Evolutionary conservation across 2,797 vertebrate species (phyloP), one percentile per base, ranked within the genome.

Genomic region (Sebastolobus altivelis): DNA sequence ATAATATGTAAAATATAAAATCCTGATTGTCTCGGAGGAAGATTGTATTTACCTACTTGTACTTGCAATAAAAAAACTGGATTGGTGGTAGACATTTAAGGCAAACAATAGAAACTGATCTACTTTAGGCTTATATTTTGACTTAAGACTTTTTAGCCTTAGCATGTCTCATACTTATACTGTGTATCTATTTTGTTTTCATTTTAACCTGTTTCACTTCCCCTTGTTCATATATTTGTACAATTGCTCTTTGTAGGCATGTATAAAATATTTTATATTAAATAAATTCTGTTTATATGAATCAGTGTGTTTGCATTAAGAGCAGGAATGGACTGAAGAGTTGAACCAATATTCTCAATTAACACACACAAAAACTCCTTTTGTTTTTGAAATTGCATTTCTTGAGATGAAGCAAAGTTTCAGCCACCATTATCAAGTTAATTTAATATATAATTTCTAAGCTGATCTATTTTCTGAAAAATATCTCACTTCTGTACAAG

Each of bases 241-340:
- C 65, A 83, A 90, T 72, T 79, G 38, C 52, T 80, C 27, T 61
- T 81, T 79, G 46, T 88, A 85, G 84, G 52, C 75, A 79, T 89
- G 83, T 91, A 74, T 84, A 83, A 84, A 82, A 83, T 88, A 77
- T 92, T 87, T 89, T 88, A 76, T 85, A 87, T 80, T 52, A 76
- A 91, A 91, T 68, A 66, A 75, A 82, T 52, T 80, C 6, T 35
- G 61, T 86, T 70, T 72, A 70, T 79, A 72, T 67, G 8, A 81
- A 66, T 58, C 27, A 8, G 54, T 12, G 43, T 79, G 10, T 84
- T 69, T 82, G 40, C 3, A 65, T n/a, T 63, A 38, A 55, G 33
- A 69, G 8, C 5, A 29, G 18, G 5, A 31, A 65, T 9, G 6
- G 22, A 58, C 31, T 16, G 8, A 65, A 12, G 8, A 61, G 22